Base-by-base conservation (phyloP, 2,888 invertebrate species). In the Stenoptilia bipunctidactyla region DNA sequence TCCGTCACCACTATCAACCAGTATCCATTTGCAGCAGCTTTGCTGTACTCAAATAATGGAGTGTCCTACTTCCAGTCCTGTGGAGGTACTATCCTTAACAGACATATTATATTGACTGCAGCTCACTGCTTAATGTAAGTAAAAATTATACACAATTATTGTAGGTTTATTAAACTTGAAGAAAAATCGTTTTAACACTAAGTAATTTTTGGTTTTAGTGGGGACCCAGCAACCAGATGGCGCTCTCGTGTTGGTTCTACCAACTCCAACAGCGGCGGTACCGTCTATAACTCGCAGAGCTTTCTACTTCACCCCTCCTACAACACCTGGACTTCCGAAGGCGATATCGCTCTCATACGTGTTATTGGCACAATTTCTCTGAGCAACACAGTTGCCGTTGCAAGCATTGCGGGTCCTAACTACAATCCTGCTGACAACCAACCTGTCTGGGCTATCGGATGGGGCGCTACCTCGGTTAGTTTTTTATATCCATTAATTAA, bases 401-500 rank as follows among this genome's bases (percentile, higher is more conserved):
- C 20, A 20, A 43, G 46, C 5, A 60, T 72, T 6, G 61, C 73
- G 20, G 60, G 67, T 0, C 2, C 55, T 12, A 63, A 56, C 42
- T 73, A 70, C 46, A 49, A 54, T 10, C 43, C 69, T 1, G 44
- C 41, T 9, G 67, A 67, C 42, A 59, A 65, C 42, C 52, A 59
- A 38, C 46, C 50, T 1, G 61, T 70, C 0, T 68, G 60, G 62
- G 65, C 67, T 15, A 49, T 57, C 15, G 71, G 73, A 47, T 74
- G 70, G 71, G 74, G 73, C 1, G 15, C 45, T n/a, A 56, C 49
- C 20, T 42, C 42, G 1, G 70, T 71, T 51, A 62, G 66, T 60
- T 10, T 35, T 10, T 14, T 34, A 9, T 34, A 25, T 12, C 10
- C 10, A 30, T n/a, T 3, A 20, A 5, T 20, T 8, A 20, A 20